These are phyloP conservation scores for Xyliphius kryptos DNA, from an alignment of 2,113 vertebrate species.

Conservation along the genomic window DNA sequence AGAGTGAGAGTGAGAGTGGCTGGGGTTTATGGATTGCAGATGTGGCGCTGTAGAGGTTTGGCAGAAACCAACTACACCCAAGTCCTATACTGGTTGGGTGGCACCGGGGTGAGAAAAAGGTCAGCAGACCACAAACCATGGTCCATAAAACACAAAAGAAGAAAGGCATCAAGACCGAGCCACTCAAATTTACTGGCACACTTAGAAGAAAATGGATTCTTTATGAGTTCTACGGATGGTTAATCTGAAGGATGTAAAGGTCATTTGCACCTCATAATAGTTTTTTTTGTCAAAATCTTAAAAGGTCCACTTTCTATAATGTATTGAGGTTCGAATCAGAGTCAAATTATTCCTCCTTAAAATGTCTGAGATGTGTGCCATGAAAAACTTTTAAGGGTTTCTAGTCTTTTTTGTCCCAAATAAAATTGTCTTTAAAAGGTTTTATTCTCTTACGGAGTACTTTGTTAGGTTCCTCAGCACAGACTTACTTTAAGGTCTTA, in stretches of 20 bases:
- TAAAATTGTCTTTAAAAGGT: too few relatives aligned
- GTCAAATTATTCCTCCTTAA: too few relatives aligned
- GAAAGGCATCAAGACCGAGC: conserved; percentile 25
- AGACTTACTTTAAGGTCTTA: too few relatives aligned
- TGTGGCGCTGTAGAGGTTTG: conserved; percentile 74
- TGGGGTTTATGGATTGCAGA: conserved; percentile 79
- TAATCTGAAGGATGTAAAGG: neutral
- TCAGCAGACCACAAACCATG: conserved; percentile 67
- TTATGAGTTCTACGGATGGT: neutral
- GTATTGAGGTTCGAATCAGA: too few relatives aligned
- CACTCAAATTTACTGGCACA: neutral
- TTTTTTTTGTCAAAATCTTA: neutral
- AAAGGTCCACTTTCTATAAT: neutral
- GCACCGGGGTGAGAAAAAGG: conserved; percentile 72
- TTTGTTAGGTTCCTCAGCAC: too few relatives aligned
- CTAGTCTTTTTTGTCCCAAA: too few relatives aligned
- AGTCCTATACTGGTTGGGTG: conserved; percentile 71
- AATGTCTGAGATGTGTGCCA: too few relatives aligned
- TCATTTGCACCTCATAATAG: neutral
- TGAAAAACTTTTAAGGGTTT: too few relatives aligned
- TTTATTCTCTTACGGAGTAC: too few relatives aligned
- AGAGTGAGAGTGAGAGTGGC: conserved; percentile 60
- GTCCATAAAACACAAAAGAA: conserved; percentile 60
- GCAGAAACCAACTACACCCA: conserved; percentile 62
- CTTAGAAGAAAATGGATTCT: neutral